Conservation (phyloP, 1,140 invertebrate species). For the Apis dorsata region DNA sequence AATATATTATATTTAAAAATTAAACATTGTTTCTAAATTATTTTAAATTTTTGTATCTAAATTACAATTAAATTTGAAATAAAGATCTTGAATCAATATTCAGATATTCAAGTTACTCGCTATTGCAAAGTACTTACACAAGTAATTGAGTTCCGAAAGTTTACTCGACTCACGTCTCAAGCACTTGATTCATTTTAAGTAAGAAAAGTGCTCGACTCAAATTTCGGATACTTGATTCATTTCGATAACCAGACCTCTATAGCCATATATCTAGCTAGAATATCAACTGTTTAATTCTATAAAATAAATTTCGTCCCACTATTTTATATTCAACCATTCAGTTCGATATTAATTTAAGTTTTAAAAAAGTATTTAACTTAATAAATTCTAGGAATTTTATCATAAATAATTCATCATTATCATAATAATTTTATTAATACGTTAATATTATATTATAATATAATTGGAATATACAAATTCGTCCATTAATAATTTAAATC, state of each 20-base stretch:
- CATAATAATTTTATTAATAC: too few relatives aligned
- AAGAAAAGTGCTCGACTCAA: not conserved
- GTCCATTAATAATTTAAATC: too few relatives aligned
- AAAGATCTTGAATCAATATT: not conserved
- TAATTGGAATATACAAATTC: too few relatives aligned
- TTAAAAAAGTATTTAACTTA: not conserved
- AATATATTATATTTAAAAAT: too few relatives aligned
- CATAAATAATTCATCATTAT: too few relatives aligned
- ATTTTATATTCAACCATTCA: not conserved
- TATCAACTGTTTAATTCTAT: not conserved
- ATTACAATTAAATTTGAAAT: not conserved
- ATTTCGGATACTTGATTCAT: conserved; percentile 4
- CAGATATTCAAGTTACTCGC: not conserved
- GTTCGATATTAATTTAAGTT: not conserved
- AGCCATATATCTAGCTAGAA: not conserved
- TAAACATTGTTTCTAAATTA: too few relatives aligned
- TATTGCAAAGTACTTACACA: not conserved
- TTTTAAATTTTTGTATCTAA: too few relatives aligned
- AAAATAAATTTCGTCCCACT: not conserved
- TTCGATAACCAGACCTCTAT: not conserved
- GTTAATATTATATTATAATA: too few relatives aligned
- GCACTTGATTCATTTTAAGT: not conserved
- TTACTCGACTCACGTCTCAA: not conserved
- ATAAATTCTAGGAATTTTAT: not conserved
- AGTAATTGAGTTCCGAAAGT: not conserved